Evolutionary conservation across 1,140 invertebrate species (phyloP).

Genomic region (Zophobas atratus): DNA sequence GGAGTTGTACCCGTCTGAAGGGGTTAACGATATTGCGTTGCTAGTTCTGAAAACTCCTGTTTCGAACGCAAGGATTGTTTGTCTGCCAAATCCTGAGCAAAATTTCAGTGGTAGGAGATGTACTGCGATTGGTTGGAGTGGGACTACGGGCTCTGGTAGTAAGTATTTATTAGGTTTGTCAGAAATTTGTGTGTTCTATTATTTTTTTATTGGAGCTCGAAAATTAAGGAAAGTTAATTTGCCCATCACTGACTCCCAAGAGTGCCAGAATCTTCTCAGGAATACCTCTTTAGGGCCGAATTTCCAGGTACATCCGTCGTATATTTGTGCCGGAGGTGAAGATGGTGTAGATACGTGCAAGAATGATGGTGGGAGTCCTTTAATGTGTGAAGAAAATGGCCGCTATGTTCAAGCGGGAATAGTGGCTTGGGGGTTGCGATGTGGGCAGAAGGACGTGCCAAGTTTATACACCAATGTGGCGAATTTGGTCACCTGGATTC

Average conservation of each 20-base stretch:
- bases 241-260: slow-evolving; percentile 71
- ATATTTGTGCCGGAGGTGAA: slow-evolving; percentile 80
- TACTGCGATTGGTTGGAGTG: slow-evolving; percentile 79
- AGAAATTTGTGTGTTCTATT: no score
- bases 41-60: slow-evolving; percentile 74
- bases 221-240: slow-evolving; percentile 78
- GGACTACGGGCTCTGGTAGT: slow-evolving; percentile 68
- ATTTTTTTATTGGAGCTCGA: slow-evolving; percentile 65
- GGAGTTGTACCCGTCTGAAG: slow-evolving; percentile 61
- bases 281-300: slow-evolving; percentile 73
- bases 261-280: slow-evolving; percentile 73
- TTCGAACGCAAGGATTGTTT: slow-evolving; percentile 70
- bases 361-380: slow-evolving; percentile 73
- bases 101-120: slow-evolving; percentile 67
- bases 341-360: slow-evolving; percentile 79
- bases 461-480: slow-evolving; percentile 84
- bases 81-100: slow-evolving; percentile 66
- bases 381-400: slow-evolving; percentile 71
- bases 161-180: slow-evolving; percentile 39
- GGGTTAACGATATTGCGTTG: slow-evolving; percentile 81
- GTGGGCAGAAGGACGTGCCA: slow-evolving; percentile 74
- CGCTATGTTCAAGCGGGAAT: slow-evolving; percentile 75
- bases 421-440: slow-evolving; percentile 81
- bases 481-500: slow-evolving; percentile 80
- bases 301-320: slow-evolving; percentile 75